Conservation (phyloP, 2,797 vertebrate genomes). For the Enteromius afrohamiltoni region DNA sequence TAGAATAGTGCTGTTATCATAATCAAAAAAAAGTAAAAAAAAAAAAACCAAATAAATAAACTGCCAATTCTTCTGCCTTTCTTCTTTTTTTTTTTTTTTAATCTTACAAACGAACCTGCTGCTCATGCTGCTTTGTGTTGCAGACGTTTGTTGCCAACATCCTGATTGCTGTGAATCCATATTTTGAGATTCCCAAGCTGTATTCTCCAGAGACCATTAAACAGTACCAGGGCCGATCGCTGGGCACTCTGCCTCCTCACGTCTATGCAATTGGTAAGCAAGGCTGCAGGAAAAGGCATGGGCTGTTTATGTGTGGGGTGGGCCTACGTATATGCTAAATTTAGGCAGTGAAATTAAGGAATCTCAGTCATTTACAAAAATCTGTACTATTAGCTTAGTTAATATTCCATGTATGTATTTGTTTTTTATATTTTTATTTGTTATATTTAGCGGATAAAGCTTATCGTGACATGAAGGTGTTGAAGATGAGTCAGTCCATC, state of each 20-base stretch:
- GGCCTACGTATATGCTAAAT: background rate
- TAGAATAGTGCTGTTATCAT: background rate
- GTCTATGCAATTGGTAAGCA: conserved; percentile 93
- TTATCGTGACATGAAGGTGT: conserved; percentile 90
- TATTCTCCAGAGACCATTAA: conserved; percentile 89
- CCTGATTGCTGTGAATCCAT: conserved; percentile 96
- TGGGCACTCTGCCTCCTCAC: conserved; percentile 93
- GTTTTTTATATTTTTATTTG: background rate
- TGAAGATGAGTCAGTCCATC: conserved; percentile 91
- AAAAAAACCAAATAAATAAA: background rate
- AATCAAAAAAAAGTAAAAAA: background rate
- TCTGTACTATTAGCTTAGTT: background rate
- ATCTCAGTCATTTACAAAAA: background rate
- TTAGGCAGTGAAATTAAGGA: background rate
- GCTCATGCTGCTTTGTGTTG: background rate
- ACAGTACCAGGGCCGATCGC: conserved; percentile 88
- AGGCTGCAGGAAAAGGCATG: background rate
- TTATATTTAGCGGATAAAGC: conserved; percentile 85
- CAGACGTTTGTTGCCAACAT: conserved; percentile 98
- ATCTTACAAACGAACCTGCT: background rate
- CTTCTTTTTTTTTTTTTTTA: background rate
- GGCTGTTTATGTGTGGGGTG: background rate
- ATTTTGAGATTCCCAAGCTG: conserved; percentile 93
- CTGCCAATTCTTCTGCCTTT: background rate
- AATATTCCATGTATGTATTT: background rate